Evolutionary conservation across 2,797 vertebrate species (phyloP).

Genomic region (Falco rusticolus): DNA sequence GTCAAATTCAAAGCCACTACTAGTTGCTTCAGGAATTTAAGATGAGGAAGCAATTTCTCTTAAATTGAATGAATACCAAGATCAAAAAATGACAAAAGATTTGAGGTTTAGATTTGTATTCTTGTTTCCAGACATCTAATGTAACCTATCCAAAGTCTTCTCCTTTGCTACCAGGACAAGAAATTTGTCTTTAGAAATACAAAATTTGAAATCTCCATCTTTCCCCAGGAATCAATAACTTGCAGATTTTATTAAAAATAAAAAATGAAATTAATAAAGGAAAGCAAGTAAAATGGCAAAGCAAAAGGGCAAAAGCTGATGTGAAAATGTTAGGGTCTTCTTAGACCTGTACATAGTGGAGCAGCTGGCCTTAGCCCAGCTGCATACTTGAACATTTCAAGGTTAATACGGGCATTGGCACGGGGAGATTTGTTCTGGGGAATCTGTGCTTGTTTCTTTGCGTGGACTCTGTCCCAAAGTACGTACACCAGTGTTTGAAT

Average conservation of each 20-base stretch:
- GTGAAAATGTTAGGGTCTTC: background rate
- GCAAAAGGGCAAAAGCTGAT: background rate
- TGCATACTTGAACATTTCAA: background rate
- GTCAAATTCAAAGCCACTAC: background rate
- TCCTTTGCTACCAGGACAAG: background rate
- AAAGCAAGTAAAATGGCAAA: background rate
- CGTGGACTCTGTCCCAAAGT: background rate
- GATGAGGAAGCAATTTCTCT: background rate
- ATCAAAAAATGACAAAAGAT: background rate
- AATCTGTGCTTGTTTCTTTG: background rate
- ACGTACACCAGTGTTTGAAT: background rate
- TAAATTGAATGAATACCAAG: background rate
- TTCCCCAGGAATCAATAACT: background rate
- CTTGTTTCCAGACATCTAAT: background rate
- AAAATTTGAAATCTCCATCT: background rate
- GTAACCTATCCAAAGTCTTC: background rate
- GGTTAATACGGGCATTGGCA: background rate
- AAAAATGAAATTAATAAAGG: background rate
- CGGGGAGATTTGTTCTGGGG: background rate
- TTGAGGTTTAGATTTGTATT: background rate
- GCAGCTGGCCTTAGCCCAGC: background rate
- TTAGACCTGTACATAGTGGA: background rate
- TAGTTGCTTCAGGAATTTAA: background rate
- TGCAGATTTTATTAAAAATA: background rate
- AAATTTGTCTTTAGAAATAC: background rate